Base-by-base conservation (phyloP, 2,888 invertebrate genomes). In the Drosophila anomelani region DNA sequence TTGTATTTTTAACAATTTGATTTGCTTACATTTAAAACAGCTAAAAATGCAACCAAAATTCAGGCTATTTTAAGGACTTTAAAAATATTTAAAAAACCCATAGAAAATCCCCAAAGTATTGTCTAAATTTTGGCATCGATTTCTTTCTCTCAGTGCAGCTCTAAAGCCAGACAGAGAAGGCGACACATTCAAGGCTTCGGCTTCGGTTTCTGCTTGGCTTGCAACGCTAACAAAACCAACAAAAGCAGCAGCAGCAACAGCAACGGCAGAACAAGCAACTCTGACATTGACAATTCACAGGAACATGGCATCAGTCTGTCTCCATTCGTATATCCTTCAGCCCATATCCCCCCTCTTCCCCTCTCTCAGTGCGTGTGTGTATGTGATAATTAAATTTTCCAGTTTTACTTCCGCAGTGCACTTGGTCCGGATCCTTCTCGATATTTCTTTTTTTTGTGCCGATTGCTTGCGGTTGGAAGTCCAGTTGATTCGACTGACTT, bases 301-400 rank as follows among this genome's bases (percentile, higher is more conserved):
- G 80, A 80, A 76, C 79, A 78, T 74, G 76, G 78, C 77, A 77
- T 70, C 81, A 66, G 71, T 64, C 61, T 58, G 72, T 57, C 64
- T 41, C 44, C 55, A 47, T 62, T 51, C 47, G 54, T 59, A 44
- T 54, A 49, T 20, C 44, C 64, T 62, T 43, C 4, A 3, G 9
- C 20, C 46, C n/a, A 12, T 26, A 15, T 8, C 20, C 17, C 9
- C 29, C 9, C 36, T 34, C 34, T 5, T 5, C n/a, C 46, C n/a
- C 23, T n/a, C 29, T 4, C 34, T 13, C 4, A 34, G 26, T 64
- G 60, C 51, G 46, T 71, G 60, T 66, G 62, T 79, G 72, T 82
- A 77, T 77, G 73, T 72, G 79, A 80, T 81, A 81, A 81, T 81
- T 81, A 81, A 81, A 81, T 81, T 83, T 81, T 83, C 83, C 81